Evolutionary conservation across 2,797 vertebrate species (phyloP).

Genomic region (Cygnus olor): DNA sequence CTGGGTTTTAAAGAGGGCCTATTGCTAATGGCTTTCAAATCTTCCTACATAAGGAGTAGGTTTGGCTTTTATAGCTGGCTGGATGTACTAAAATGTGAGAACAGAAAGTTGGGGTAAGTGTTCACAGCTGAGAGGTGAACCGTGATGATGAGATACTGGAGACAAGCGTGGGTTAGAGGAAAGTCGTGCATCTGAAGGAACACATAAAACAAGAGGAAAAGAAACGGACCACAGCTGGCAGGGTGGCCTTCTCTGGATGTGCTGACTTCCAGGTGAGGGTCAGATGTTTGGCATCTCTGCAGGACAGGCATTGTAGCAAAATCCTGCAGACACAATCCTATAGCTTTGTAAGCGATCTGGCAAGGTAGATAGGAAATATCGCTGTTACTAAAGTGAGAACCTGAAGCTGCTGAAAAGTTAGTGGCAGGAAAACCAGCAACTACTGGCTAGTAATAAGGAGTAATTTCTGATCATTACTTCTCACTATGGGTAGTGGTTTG

Average conservation of each 20-base stretch:
- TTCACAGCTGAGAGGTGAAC: background rate
- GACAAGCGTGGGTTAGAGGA: background rate
- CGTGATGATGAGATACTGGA: background rate
- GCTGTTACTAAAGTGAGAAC: background rate
- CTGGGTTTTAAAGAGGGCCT: background rate
- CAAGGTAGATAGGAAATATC: background rate
- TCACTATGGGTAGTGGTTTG: background rate
- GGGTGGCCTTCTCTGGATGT: background rate
- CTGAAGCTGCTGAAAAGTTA: background rate
- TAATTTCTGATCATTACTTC: background rate
- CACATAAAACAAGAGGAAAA: background rate
- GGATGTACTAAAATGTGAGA: background rate
- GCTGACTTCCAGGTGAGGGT: background rate
- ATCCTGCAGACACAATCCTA: background rate
- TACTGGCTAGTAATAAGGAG: background rate
- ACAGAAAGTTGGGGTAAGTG: background rate
- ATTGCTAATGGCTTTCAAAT: background rate
- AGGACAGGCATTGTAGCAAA: background rate
- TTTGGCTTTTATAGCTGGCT: background rate
- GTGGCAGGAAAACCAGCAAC: background rate
- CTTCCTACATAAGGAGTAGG: background rate
- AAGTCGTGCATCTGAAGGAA: rapidly evolving
- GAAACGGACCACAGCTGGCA: background rate
- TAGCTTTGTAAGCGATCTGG: background rate
- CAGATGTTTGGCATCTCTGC: background rate